A percentile compares a stretch with the other conserved stretches of the same genome.
Conservation (phyloP, 1,140 invertebrate genomes). For the Drosophila tsacasi region DNA sequence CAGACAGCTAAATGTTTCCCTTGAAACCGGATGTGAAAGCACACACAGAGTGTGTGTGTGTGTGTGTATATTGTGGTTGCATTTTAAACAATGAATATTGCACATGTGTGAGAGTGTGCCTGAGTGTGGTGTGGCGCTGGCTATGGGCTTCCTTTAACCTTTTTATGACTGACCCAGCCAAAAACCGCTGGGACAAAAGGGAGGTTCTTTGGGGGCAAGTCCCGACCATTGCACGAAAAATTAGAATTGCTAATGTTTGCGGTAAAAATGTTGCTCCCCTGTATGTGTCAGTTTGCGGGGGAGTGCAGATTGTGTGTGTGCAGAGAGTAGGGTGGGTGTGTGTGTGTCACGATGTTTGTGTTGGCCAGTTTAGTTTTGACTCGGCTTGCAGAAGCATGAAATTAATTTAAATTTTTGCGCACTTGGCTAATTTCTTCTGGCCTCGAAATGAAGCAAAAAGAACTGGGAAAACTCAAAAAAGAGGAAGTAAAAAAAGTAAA, state of each 20-base stretch:
- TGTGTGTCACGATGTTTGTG: slow-evolving; percentile 54
- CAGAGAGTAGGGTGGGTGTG: background rate
- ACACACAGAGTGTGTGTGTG: slow-evolving; percentile 6
- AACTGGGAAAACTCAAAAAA: slow-evolving; percentile 16
- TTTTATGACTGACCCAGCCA: slow-evolving; percentile 71
- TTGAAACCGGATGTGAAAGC: slow-evolving; percentile 70
- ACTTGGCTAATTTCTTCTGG: slow-evolving; percentile 74
- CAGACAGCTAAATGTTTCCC: slow-evolving; percentile 72
- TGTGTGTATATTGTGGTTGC: slow-evolving; percentile 60
- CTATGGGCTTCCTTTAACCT: slow-evolving; percentile 60
- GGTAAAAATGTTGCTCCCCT: slow-evolving; percentile 64
- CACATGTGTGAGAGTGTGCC: slow-evolving; percentile 29
- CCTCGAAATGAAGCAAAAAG: slow-evolving; percentile 34
- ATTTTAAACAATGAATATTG: slow-evolving; percentile 71
- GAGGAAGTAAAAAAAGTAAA: slow-evolving; percentile 5
- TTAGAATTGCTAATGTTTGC: slow-evolving; percentile 76
- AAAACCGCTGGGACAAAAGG: slow-evolving; percentile 44
- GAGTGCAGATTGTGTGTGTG: slow-evolving; percentile 8
- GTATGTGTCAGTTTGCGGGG: slow-evolving; percentile 25
- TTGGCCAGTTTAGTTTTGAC: slow-evolving; percentile 64
- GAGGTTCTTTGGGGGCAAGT: slow-evolving; percentile 13
- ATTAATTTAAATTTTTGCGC: slow-evolving; percentile 78
- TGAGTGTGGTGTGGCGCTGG: slow-evolving; percentile 4
- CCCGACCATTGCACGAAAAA: slow-evolving; percentile 62
- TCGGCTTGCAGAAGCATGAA: slow-evolving; percentile 72